Evolutionary conservation across 2,888 invertebrate genomes (phyloP).

Genomic region (Cremastinae sp.): DNA sequence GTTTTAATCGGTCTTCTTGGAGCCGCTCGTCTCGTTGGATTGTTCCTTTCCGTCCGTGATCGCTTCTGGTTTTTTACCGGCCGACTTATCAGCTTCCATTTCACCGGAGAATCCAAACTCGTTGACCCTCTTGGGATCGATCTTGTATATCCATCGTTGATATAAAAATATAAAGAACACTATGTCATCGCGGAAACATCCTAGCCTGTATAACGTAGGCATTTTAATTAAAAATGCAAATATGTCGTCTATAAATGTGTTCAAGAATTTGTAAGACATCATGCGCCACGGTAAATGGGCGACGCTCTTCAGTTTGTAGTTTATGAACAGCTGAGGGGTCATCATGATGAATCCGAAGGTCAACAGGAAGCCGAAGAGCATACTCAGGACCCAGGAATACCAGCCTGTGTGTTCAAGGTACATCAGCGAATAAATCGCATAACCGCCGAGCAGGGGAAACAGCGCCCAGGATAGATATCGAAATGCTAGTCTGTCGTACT

Average conservation of each 20-base stretch:
- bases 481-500: slow-evolving; percentile 97
- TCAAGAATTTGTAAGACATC: slow-evolving; percentile 99
- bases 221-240: slow-evolving; percentile 99
- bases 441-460: slow-evolving; percentile 96
- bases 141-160: slow-evolving; percentile 99
- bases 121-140: slow-evolving; percentile 96
- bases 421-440: slow-evolving; percentile 95
- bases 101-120: slow-evolving; percentile 99
- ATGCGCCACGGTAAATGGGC: slow-evolving; percentile 99
- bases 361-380: slow-evolving; percentile 98
- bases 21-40: background rate
- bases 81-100: slow-evolving; percentile 84
- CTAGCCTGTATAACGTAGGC: slow-evolving; percentile 99
- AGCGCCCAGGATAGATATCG: slow-evolving; percentile 97
- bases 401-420: slow-evolving; percentile 99
- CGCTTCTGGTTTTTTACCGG: slow-evolving; percentile 61
- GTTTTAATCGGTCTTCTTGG: too few species aligned
- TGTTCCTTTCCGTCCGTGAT: slow-evolving; percentile 43
- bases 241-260: slow-evolving; percentile 99
- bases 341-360: slow-evolving; percentile 99
- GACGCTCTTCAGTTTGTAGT: slow-evolving; percentile 99
- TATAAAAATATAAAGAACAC: slow-evolving; percentile 99
- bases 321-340: slow-evolving; percentile 99
- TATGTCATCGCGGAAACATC: slow-evolving; percentile 99
- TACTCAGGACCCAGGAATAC: slow-evolving; percentile 98